Evolutionary conservation across 2,888 invertebrate species (phyloP).

Genomic region (Seira ritae): DNA sequence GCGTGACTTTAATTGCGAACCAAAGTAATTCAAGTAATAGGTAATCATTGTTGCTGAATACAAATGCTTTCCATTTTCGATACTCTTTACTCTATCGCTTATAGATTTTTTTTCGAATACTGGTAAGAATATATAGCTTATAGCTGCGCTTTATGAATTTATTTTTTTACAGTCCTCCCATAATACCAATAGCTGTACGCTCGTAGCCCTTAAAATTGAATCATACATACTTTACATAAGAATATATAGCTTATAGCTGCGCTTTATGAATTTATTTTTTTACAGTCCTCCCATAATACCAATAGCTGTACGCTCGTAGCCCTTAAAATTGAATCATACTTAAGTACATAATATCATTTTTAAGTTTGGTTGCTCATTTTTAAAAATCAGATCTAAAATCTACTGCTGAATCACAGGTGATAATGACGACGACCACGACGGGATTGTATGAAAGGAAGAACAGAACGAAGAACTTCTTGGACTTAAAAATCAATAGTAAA

Average conservation of each 20-base stretch:
- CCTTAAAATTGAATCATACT: neutral
- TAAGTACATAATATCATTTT: constrained; percentile 3
- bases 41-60: too few relatives aligned
- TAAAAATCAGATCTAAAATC: constrained; percentile 31
- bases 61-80: too few relatives aligned
- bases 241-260: too few relatives aligned
- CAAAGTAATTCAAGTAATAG: too few relatives aligned
- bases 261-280: neutral
- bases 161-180: neutral
- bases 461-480: constrained; percentile 19
- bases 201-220: too few relatives aligned
- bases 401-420: constrained; percentile 69
- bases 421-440: constrained; percentile 68
- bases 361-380: constrained; percentile 41
- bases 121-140: too few relatives aligned
- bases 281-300: neutral
- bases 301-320: neutral
- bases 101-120: too few relatives aligned
- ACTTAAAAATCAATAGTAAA: constrained; percentile 35
- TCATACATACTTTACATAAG: too few relatives aligned
- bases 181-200: neutral
- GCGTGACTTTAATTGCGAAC: too few relatives aligned
- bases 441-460: constrained; percentile 56
- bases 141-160: neutral
- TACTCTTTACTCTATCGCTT: too few relatives aligned